Percentiles rank a stretch among this genome's conserved stretches.
These are phyloP conservation scores for Monoplex corrugatus DNA, from an alignment of 2,888 invertebrate genomes.

Conservation along the genomic window DNA sequence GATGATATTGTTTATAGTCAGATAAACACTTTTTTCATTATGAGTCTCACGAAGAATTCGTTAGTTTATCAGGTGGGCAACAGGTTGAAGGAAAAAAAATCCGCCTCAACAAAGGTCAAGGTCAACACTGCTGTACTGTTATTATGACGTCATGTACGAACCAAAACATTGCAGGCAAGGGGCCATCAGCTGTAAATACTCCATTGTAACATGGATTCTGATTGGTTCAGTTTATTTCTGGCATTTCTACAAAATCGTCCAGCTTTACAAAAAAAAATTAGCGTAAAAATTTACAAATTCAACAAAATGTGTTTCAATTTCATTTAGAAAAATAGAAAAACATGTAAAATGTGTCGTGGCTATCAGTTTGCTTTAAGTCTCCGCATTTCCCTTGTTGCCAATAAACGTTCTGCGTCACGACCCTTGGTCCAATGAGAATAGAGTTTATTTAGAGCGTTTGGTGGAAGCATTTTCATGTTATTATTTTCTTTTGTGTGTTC, in stretches of 20 bases:
- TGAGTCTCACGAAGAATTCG: no score
- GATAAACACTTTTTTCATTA: no score
- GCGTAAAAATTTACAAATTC: background rate
- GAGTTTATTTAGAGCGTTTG: constrained; percentile 53
- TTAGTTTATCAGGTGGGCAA: no score
- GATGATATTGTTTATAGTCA: no score
- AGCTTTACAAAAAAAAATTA: background rate
- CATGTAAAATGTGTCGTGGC: background rate
- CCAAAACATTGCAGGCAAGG: constrained; percentile 58
- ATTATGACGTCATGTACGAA: constrained; percentile 54
- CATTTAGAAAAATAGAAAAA: background rate
- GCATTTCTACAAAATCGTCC: constrained; percentile 12
- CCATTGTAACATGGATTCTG: constrained; percentile 27
- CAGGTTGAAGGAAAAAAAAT: background rate
- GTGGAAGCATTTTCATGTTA: constrained; percentile 66
- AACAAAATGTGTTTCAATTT: background rate
- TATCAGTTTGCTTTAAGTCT: background rate
- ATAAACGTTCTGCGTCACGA: constrained; percentile 53
- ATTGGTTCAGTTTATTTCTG: constrained; percentile 51
- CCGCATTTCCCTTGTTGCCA: constrained; percentile 31
- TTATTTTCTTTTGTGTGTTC: constrained; percentile 72
- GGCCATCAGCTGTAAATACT: constrained; percentile 54
- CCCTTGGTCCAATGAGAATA: constrained; percentile 48
- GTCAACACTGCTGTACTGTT: background rate
- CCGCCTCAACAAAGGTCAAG: background rate